Evolutionary conservation across 2,888 invertebrate genomes (phyloP), one percentile per base, ranked within the genome.

Genomic region (Cephus runcator): DNA sequence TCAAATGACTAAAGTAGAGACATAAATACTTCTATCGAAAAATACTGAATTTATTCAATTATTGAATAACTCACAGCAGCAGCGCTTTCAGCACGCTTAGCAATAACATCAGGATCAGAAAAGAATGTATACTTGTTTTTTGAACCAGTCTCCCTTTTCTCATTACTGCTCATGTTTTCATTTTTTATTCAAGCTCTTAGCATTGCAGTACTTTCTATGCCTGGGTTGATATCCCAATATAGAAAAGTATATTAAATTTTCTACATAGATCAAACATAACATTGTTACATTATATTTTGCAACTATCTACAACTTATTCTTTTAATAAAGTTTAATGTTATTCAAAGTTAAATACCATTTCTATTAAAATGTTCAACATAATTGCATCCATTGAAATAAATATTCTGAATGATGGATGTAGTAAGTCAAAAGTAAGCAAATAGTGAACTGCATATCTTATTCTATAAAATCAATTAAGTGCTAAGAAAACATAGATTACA

Each of bases 61-160:
- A 30, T 74, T 15, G 34, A 74, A 79, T 71, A 34, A 83, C 89
- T 90, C 81, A 90, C 90, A 81, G 82, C 81, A 78, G 84, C 83
- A 77, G 87, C 82, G 73, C 81, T 83, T 80, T 89, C 86, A 73
- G 87, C 86, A 77, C 85, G 83, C 79, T 86, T 86, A 75, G 81
- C 82, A 81, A 86, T 81, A 82, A 86, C 80, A 77, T 90, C 87
- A 69, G 88, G 87, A 80, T 90, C 85, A 30, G 86, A 85, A 79
- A 87, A 88, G 81, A 88, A 89, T 75, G 85, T 87, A 88, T 90
- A 88, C 82, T 87, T 89, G 75, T 87, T 87, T 79, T 85, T 84
- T 69, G 78, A 77, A 76, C 85, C 83, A 69, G 79, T 80, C 75
- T 87, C 84, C 76, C 87, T 86, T 56, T 87, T 83, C 56, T 84